phyloP scores from a whole-genome alignment of 2,888 invertebrate genomes.

The Pheosia tremula region DNA sequence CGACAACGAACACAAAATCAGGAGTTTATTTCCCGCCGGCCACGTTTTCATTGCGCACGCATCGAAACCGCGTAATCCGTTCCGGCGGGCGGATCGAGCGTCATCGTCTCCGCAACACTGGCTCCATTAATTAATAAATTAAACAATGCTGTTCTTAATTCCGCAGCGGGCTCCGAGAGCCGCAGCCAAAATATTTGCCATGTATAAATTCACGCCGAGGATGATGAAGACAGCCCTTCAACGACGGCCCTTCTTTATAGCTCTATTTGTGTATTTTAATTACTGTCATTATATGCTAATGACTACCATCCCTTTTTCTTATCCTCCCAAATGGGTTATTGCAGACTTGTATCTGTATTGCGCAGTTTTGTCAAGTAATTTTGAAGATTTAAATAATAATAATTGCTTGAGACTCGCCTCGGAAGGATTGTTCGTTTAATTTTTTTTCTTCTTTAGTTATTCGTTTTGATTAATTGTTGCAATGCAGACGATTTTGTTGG shows the following conservation, averaged over 20 bases:
- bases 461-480: conserved; percentile 80
- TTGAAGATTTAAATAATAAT: conserved; percentile 81
- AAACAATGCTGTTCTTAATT: conserved; percentile 80
- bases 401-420: conserved; percentile 52
- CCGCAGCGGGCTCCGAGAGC: conserved; percentile 64
- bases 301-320: conserved; percentile 85
- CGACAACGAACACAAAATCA: background rate
- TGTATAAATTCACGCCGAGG: conserved; percentile 79
- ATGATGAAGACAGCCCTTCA: conserved; percentile 84
- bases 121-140: conserved; percentile 83
- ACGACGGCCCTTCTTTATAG: conserved; percentile 83
- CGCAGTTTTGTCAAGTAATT: conserved; percentile 71
- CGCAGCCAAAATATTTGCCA: conserved; percentile 81
- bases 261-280: conserved; percentile 90
- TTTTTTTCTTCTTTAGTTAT: conserved; percentile 53
- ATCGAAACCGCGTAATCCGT: conserved; percentile 46
- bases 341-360: conserved; percentile 79
- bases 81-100: conserved; percentile 42
- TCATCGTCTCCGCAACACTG: conserved; percentile 68
- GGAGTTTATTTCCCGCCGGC: conserved; percentile 12
- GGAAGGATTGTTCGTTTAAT: conserved; percentile 65
- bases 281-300: conserved; percentile 88
- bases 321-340: conserved; percentile 83
- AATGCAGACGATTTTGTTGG: conserved; percentile 63
- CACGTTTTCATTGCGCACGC: conserved; percentile 28